Percentiles rank a stretch among this genome's conserved stretches.
Conservation (phyloP, 2,113 vertebrate genomes). For the Entelurus aequoreus region DNA sequence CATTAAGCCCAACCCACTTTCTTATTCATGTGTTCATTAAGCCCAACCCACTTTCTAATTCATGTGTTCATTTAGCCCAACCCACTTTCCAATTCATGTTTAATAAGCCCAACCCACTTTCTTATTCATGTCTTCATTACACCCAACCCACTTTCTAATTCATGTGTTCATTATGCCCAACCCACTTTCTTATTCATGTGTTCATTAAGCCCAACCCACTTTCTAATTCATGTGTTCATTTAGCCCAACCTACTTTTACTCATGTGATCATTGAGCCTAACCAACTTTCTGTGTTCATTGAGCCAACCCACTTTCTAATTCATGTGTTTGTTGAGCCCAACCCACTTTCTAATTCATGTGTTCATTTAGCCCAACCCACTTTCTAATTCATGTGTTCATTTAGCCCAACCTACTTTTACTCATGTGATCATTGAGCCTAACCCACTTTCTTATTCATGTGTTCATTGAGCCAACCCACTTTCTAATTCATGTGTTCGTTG, state of each 20-base stretch:
- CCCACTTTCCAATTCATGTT: slow-evolving; percentile 52
- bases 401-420: too few relatives aligned
- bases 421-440: too few relatives aligned
- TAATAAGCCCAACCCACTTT: slow-evolving; percentile 59
- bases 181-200: slow-evolving; percentile 59
- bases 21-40: slow-evolving; percentile 69
- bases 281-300: too few relatives aligned
- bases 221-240: slow-evolving; percentile 70
- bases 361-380: too few relatives aligned
- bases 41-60: slow-evolving; percentile 60
- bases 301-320: too few relatives aligned
- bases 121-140: slow-evolving; percentile 69
- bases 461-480: too few relatives aligned
- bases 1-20: slow-evolving; percentile 69
- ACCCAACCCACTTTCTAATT: slow-evolving; percentile 59
- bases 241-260: slow-evolving; percentile 65
- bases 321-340: too few relatives aligned
- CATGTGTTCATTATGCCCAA: slow-evolving; percentile 78
- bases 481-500: too few relatives aligned
- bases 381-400: too few relatives aligned
- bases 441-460: too few relatives aligned
- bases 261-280: too few relatives aligned
- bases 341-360: too few relatives aligned
- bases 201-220: slow-evolving; percentile 73
- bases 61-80: slow-evolving; percentile 78